A percentile compares a stretch with the other conserved stretches of the same genome.
Conservation (phyloP, 2,888 invertebrate genomes). For the Coecobrya sp. region DNA sequence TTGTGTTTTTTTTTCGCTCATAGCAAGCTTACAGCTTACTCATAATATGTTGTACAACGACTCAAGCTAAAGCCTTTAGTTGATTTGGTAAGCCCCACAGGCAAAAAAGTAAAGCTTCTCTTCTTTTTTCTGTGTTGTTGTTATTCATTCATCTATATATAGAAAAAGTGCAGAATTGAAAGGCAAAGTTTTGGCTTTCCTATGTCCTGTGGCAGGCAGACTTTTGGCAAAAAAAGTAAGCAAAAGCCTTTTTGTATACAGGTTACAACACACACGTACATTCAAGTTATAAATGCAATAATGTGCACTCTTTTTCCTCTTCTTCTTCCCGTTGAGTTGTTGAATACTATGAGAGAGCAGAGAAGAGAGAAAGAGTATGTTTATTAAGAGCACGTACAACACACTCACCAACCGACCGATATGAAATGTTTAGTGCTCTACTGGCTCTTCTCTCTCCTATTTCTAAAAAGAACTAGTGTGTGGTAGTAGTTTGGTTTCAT, state of each 20-base stretch:
- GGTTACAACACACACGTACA: background rate
- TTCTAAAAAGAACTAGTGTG: slow-evolving; percentile 32
- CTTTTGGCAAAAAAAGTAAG: slow-evolving; percentile 61
- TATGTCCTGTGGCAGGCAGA: slow-evolving; percentile 57
- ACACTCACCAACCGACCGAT: background rate
- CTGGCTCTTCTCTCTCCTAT: background rate
- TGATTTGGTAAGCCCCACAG: slow-evolving; percentile 49
- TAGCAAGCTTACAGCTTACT: background rate
- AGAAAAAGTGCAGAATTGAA: slow-evolving; percentile 64
- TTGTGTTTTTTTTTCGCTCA: background rate
- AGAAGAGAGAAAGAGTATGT: background rate
- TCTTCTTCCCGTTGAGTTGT: slow-evolving; percentile 4
- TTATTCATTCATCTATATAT: slow-evolving; percentile 60
- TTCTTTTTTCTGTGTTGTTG: slow-evolving; percentile 29
- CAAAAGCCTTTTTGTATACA: slow-evolving; percentile 9
- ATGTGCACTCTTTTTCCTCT: slow-evolving; percentile 42
- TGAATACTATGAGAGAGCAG: background rate
- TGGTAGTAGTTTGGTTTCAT: slow-evolving; percentile 57
- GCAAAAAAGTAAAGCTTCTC: slow-evolving; percentile 40
- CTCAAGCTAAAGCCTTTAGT: slow-evolving; percentile 43
- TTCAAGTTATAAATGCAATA: slow-evolving; percentile 41
- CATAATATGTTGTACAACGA: background rate
- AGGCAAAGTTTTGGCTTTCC: slow-evolving; percentile 55
- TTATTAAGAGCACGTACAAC: slow-evolving; percentile 35
- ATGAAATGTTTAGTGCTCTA: slow-evolving; percentile 7